These are phyloP conservation scores for Drosophila anomelani DNA, from an alignment of 2,888 invertebrate genomes.

Conservation along the genomic window DNA sequence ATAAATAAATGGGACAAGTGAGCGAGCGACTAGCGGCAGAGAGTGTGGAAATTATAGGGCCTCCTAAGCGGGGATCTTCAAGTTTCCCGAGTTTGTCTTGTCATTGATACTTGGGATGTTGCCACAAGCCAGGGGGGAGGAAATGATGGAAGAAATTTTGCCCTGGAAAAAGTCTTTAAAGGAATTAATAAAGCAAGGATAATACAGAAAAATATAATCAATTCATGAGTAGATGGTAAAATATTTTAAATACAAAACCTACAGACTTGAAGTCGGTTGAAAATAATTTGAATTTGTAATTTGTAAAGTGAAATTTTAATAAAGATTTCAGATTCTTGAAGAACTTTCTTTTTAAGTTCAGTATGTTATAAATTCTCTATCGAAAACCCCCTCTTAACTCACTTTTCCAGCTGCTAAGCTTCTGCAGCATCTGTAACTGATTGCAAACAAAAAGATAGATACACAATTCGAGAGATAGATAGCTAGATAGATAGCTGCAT, in stretches of 20 bases:
- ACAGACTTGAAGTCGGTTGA: too few species aligned
- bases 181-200: accelerated
- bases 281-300: too few species aligned
- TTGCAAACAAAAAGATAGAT: slow-evolving; percentile 8
- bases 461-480: slow-evolving; percentile 3
- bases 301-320: not conserved
- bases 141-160: slow-evolving; percentile 20
- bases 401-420: slow-evolving; percentile 10
- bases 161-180: not conserved
- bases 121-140: not conserved
- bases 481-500: not conserved
- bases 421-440: slow-evolving; percentile 30
- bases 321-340: not conserved
- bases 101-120: slow-evolving; percentile 65
- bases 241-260: not conserved
- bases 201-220: not conserved
- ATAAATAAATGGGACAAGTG: slow-evolving; percentile 81
- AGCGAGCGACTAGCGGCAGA: slow-evolving; percentile 44
- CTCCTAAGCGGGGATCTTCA: slow-evolving; percentile 37
- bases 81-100: slow-evolving; percentile 58
- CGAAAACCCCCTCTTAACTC: not conserved
- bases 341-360: too few species aligned
- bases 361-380: not conserved
- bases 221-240: not conserved
- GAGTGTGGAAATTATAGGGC: slow-evolving; percentile 50